Base-by-base conservation (phyloP, 2,797 vertebrate species). In the Pseudotriccus pelzelni region DNA sequence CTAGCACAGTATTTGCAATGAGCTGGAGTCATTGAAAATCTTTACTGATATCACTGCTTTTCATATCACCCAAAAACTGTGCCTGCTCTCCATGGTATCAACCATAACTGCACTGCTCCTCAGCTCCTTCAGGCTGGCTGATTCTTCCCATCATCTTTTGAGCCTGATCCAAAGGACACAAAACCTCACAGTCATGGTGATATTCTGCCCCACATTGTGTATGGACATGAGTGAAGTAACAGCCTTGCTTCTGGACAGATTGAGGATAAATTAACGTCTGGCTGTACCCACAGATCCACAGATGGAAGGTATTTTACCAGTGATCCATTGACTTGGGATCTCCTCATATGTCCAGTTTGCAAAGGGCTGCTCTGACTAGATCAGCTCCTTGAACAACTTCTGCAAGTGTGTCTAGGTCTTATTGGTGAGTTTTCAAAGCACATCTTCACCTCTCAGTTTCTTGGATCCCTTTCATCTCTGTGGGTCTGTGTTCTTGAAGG, bases 301-400 rank as follows among this genome's bases (percentile, higher is more conserved):
- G 32, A 17, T 10, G 49, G 60, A 56, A 80, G 18, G 8, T 49
- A 4, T 14, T 3, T 63, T 41, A 24, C 39, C 56, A 43, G 21
- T 23, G 41, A 39, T 28, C 13, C 0, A 0, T 8, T 69, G 15
- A 19, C 1, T n/a, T 13, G 16, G 30, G 5, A 27, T 44, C 5
- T 70, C 44, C 46, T 94, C 4, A 0, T 6, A 7, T 8, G 12
- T 32, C 7, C 18, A 62, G 2, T 37, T 21, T 53, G 27, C 39
- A 76, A 75, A 75, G 30, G 20, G 10, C 19, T 21, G 9, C 28
- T 58, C 49, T 50, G 50, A 34, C 43, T 37, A 25, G 15, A 52
- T 2, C 12, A 52, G 52, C 39, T 34, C 32, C 44, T 4, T 34
- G 39, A 64, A 66, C 3, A 67, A n/a, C 34, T 83, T 85, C 64